Percentiles rank a stretch among this genome's conserved stretches.
These are phyloP conservation scores for Phalloptychus januarius DNA, from an alignment of 2,797 vertebrate species.

Conservation along the genomic window DNA sequence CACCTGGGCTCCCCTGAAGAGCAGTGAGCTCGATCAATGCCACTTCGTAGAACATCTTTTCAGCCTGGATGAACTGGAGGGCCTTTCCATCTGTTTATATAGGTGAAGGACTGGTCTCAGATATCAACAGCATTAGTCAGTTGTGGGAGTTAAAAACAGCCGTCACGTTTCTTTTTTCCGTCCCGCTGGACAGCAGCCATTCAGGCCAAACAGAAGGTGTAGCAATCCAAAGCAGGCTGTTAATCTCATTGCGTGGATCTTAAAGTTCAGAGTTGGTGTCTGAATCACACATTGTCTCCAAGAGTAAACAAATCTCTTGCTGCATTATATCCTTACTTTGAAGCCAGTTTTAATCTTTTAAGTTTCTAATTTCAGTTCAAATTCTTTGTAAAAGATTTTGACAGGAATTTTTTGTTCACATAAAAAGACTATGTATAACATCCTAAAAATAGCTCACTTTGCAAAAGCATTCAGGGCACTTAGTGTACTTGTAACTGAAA, in stretches of 20 bases:
- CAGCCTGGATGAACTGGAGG: constrained; percentile 80
- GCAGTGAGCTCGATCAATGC: constrained; percentile 79
- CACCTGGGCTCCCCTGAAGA: constrained; percentile 80
- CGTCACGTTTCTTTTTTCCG: constrained; percentile 24
- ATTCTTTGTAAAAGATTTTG: constrained; percentile 13
- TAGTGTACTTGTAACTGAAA: constrained; percentile 54
- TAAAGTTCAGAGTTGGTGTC: constrained; percentile 10
- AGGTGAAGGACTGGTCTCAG: constrained; percentile 78
- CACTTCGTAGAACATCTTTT: constrained; percentile 87
- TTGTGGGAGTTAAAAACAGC: constrained; percentile 71
- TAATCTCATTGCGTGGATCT: constrained; percentile 21
- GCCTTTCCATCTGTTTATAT: constrained; percentile 84
- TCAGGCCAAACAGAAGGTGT: constrained; percentile 24
- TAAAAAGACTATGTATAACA: constrained; percentile 61
- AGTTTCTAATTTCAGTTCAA: constrained; percentile 13
- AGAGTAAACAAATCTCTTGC: background rate
- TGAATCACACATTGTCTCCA: background rate
- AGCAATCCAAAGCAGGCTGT: constrained; percentile 19
- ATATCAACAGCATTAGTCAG: constrained; percentile 69
- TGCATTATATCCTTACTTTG: background rate
- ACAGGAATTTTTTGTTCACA: constrained; percentile 49
- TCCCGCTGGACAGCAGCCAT: constrained; percentile 26
- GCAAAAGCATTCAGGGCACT: constrained; percentile 34
- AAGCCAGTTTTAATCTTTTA: background rate
- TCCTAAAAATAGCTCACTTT: constrained; percentile 68